A percentile compares a stretch with the other conserved stretches of the same genome.
Conservation (phyloP, 2,113 vertebrate genomes). For the Barbus barbus region DNA sequence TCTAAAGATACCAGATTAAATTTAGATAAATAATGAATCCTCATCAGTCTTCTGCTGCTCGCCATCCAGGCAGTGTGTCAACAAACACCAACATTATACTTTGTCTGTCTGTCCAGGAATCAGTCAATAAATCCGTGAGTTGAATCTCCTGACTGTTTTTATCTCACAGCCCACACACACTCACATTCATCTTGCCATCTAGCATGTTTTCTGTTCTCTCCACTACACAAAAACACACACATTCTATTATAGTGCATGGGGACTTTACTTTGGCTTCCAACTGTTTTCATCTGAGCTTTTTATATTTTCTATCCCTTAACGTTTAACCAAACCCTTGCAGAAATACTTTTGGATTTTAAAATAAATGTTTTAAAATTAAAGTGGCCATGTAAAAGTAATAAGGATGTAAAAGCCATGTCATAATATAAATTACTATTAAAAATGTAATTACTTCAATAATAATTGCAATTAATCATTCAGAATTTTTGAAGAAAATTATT, state of each 20-base stretch:
- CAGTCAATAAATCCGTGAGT: slow-evolving; percentile 27
- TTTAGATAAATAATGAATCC: not conserved
- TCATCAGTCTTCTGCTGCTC: not conserved
- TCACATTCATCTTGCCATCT: not conserved
- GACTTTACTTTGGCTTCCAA: not conserved
- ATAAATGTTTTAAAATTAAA: not conserved
- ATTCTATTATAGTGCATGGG: slow-evolving; percentile 2
- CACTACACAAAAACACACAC: not conserved
- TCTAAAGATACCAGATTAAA: not conserved
- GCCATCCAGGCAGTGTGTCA: not conserved
- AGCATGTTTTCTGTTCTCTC: slow-evolving; percentile 17
- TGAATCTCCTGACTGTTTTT: slow-evolving; percentile 28
- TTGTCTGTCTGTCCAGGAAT: slow-evolving; percentile 11
- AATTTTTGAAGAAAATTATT: too few relatives aligned
- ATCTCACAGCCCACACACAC: slow-evolving; percentile 19
- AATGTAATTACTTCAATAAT: too few relatives aligned
- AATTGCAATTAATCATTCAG: too few relatives aligned
- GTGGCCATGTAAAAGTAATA: too few relatives aligned
- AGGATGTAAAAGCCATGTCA: too few relatives aligned
- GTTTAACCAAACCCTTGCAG: not conserved
- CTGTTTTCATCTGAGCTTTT: not conserved
- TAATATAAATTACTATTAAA: too few relatives aligned
- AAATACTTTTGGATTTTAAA: not conserved
- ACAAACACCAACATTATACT: slow-evolving; percentile 17
- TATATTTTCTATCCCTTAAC: not conserved